Evolutionary conservation across 1,140 invertebrate genomes (phyloP), one percentile per base, ranked within the genome.

Genomic region (Aethina tumida): DNA sequence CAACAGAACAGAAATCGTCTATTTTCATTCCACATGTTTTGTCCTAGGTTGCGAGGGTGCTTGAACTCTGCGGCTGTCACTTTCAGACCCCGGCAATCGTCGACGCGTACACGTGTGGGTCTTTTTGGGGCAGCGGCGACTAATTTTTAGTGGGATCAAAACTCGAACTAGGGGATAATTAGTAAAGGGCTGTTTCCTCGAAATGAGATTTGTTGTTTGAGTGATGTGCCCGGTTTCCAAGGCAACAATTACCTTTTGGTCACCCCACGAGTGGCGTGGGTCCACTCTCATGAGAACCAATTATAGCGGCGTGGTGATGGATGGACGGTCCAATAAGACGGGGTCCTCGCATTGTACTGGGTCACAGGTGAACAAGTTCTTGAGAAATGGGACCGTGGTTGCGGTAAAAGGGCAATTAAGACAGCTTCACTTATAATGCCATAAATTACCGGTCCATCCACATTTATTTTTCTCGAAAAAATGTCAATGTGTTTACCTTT

Each of bases 251-350:
- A 59, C 53, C 45, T 47, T 41, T 52, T 42, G 47, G 50, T 33
- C 39, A 43, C 43, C 43, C 43, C 49, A 41, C 43, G 43, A 46
- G 38, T 39, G 50, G 51, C 45, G 46, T 40, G 46, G n/a, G n/a
- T n/a, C n/a, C n/a, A n/a, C n/a, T 47, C 47, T 36, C 45, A 55
- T 56, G 55, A 52, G 55, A 58, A 58, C 55, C 55, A 58, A 58
- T 58, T 58, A 58, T 53, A 41, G 49, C 36, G 44, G 37, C 47
- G 19, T 38, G 24, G 47, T 58, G 55, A 58, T 58, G 48, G 55
- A 58, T 58, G 47, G 55, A 58, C 56, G 47, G 52, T 48, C 55
- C 55, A 58, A 58, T 58, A 53, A 54, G 44, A 47, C 46, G 42
- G 47, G 44, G n/a, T n/a, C n/a, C n/a, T n/a, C n/a, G n/a, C n/a